Evolutionary conservation across 53 echinoderm and acorn worm genomes (phyloP), one percentile per base, ranked within the genome.

Genomic region (Holothuria leucospilota): DNA sequence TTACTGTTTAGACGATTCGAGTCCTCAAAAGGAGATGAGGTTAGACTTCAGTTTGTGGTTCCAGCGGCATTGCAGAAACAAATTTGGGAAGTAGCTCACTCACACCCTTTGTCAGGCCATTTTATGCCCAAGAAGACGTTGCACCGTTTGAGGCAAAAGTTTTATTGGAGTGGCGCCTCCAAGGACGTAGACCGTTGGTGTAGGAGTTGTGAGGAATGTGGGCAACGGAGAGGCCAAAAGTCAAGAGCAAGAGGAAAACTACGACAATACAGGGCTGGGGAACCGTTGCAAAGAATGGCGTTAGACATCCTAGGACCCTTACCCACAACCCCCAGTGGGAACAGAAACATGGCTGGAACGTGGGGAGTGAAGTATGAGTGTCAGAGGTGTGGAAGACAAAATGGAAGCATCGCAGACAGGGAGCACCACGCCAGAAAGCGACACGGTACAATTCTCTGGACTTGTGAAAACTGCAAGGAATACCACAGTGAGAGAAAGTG

Each of bases 101-200:
- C 73, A 12, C 73, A 73, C 34, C 73, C 73, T 42, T 34, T 73
- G 73, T 73, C 0, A 12, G 73, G 73, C 13, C 60, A 60, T 20
- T 60, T 60, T 20, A 60, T 60, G 60, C 13, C 13, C 13, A 60
- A 60, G 60, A 72, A 72, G 41, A 72, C 73, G 9, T 30, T 13
- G 10, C 13, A 72, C 39, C 39, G 73, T 38, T 13, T 72, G 14
- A 5, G 39, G 29, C 29, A 72, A 41, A 72, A 72, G 73, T 72
- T 72, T 29, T 40, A 72, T 29, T 72, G 73, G 73, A 72, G 38
- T 30, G 73, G 73, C 11, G 14, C 39, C 73, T 16, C 73, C 14
- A 13, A 15, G 21, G 73, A 72, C 21, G 39, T 72, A 39, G 73
- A 29, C 39, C 73, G 39, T 34, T 72, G 73, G 73, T 72, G 73